Conservation (phyloP, 2,888 invertebrate species). For the Caenorhabditis sp. region DNA sequence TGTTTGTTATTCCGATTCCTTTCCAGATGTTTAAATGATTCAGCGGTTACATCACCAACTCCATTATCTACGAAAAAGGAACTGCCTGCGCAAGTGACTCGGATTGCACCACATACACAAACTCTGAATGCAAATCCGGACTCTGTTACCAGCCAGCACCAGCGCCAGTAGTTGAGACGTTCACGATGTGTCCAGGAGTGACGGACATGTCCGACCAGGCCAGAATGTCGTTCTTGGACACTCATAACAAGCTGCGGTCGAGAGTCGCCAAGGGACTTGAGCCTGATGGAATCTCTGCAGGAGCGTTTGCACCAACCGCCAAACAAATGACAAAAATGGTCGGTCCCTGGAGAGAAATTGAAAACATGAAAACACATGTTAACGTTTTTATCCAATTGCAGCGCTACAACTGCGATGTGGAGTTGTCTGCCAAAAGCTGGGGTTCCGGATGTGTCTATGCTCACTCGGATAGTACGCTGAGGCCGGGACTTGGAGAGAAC, state of each 20-base stretch:
- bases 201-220: constrained; percentile 45
- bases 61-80: constrained; percentile 59
- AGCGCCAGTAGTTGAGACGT: constrained; percentile 39
- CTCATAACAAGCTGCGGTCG: constrained; percentile 42
- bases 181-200: constrained; percentile 46
- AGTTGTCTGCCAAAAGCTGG: constrained; percentile 60
- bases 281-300: constrained; percentile 49
- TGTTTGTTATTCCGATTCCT: too few species aligned
- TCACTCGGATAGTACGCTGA: constrained; percentile 45
- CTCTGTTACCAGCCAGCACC: constrained; percentile 47
- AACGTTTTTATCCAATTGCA: constrained; percentile 5
- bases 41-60: constrained; percentile 57
- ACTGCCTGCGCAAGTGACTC: constrained; percentile 43
- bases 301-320: constrained; percentile 46
- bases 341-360: not conserved
- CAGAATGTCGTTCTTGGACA: constrained; percentile 36
- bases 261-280: constrained; percentile 55
- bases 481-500: constrained; percentile 60
- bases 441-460: constrained; percentile 50
- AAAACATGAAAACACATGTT: not conserved
- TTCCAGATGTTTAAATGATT: constrained; percentile 22
- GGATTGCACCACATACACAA: constrained; percentile 49
- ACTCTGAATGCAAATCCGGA: constrained; percentile 51
- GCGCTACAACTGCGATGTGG: constrained; percentile 53
- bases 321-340: constrained; percentile 53